Conservation (phyloP, 2,888 invertebrate genomes). For the Microplitis deprimator region DNA sequence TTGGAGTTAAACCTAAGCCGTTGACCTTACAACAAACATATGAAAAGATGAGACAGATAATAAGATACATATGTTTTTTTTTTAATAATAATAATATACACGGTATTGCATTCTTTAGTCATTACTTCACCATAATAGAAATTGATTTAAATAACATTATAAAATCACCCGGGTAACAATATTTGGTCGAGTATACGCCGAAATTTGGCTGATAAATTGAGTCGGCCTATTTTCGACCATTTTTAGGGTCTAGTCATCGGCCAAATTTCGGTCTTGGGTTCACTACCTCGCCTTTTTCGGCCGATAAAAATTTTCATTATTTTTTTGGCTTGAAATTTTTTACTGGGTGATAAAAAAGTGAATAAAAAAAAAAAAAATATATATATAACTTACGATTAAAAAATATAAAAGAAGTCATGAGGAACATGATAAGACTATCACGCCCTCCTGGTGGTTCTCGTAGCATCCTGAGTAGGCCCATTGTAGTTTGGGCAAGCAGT, state of each 20-base stretch:
- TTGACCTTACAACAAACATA: conserved; percentile 24
- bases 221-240: too few species aligned
- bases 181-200: too few species aligned
- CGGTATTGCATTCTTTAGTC: not conserved
- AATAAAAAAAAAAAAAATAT: not conserved
- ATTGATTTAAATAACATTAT: not conserved
- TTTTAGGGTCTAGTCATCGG: too few species aligned
- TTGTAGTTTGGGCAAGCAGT: conserved; percentile 45
- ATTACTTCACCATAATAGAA: not conserved
- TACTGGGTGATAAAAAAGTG: conserved; percentile 4
- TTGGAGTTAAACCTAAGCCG: not conserved
- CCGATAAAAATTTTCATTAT: too few species aligned
- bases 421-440: conserved; percentile 58
- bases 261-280: too few species aligned
- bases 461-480: conserved; percentile 61
- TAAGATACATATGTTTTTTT: conserved; percentile 8
- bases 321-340: too few species aligned
- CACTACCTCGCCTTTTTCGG: too few species aligned
- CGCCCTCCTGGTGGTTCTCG: conserved; percentile 64
- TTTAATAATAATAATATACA: not conserved
- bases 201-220: too few species aligned
- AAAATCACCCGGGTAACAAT: too few species aligned
- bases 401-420: conserved; percentile 58
- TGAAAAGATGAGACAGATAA: conserved; percentile 31
- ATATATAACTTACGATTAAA: conserved; percentile 63